A percentile compares a stretch with the other conserved stretches of the same genome.
These are phyloP conservation scores for Congeria kusceri DNA, from an alignment of 2,888 invertebrate genomes.

Conservation along the genomic window DNA sequence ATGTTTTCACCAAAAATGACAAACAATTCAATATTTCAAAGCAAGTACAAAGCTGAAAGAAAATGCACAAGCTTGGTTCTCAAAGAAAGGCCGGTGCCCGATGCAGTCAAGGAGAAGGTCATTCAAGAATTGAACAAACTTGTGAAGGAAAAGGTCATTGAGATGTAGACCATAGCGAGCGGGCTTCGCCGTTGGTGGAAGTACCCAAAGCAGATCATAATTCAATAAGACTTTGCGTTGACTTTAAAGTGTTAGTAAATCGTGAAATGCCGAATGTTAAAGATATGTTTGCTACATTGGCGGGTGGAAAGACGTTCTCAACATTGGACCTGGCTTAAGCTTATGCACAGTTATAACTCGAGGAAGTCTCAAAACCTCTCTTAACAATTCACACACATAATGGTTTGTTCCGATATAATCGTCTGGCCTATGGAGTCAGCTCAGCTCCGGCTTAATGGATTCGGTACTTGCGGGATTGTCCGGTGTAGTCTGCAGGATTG, in stretches of 20 bases:
- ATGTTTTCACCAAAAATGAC: too few relatives aligned
- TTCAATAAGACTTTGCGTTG: constrained; percentile 53
- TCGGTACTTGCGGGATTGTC: constrained; percentile 32
- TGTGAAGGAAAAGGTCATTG: constrained; percentile 30
- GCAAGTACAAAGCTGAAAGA: constrained; percentile 17
- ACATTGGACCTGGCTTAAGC: constrained; percentile 59
- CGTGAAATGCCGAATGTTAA: constrained; percentile 60
- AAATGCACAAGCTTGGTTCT: constrained; percentile 34
- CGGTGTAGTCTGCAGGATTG: constrained; percentile 44
- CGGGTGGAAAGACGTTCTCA: constrained; percentile 56
- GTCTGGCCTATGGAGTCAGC: constrained; percentile 53
- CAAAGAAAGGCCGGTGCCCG: constrained; percentile 45
- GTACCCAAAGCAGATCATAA: constrained; percentile 50
- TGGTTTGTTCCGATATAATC: constrained; percentile 46
- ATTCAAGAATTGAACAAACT: constrained; percentile 37
- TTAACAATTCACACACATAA: constrained; percentile 58
- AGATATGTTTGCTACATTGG: constrained; percentile 54
- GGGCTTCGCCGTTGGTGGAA: constrained; percentile 66
- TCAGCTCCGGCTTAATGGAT: constrained; percentile 54
- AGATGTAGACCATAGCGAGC: constrained; percentile 45
- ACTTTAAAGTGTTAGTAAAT: constrained; percentile 69
- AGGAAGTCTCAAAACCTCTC: constrained; percentile 41
- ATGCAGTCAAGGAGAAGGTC: constrained; percentile 35
- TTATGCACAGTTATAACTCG: constrained; percentile 51
- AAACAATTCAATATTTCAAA: constrained; percentile 18